These are phyloP conservation scores for Thryonomys swinderianus DNA, from an alignment of 2,113 vertebrate genomes.

Conservation along the genomic window DNA sequence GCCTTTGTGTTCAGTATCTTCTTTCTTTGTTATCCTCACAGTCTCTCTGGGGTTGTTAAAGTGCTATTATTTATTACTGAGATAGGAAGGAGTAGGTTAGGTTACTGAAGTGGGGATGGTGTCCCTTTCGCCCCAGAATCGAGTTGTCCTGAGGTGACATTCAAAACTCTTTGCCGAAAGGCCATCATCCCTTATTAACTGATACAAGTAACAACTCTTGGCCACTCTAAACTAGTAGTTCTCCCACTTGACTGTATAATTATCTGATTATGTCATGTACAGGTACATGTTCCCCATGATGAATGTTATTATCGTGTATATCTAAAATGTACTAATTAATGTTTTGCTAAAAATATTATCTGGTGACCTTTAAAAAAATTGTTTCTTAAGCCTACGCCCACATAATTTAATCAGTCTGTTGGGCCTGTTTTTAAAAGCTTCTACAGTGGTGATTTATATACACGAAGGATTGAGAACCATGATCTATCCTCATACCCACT, in stretches of 20 bases:
- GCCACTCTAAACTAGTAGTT: neutral
- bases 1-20: conserved; percentile 4
- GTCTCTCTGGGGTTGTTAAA: neutral
- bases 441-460: neutral
- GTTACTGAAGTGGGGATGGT: neutral
- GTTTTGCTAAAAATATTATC: neutral
- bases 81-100: neutral
- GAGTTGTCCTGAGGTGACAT: neutral
- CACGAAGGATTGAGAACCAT: neutral
- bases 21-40: neutral
- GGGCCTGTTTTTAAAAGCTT: neutral
- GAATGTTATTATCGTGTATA: no score
- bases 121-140: neutral
- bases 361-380: conserved; percentile 15
- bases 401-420: neutral
- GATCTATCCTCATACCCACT: neutral
- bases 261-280: no score
- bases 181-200: neutral
- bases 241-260: neutral
- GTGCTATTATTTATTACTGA: conserved; percentile 2
- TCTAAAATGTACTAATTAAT: no score
- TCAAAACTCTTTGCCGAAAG: neutral
- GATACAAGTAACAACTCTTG: neutral
- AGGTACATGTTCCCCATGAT: no score
- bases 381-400: neutral